These are phyloP conservation scores for Hypanus sabinus DNA, from an alignment of 2,113 vertebrate genomes.

Conservation along the genomic window DNA sequence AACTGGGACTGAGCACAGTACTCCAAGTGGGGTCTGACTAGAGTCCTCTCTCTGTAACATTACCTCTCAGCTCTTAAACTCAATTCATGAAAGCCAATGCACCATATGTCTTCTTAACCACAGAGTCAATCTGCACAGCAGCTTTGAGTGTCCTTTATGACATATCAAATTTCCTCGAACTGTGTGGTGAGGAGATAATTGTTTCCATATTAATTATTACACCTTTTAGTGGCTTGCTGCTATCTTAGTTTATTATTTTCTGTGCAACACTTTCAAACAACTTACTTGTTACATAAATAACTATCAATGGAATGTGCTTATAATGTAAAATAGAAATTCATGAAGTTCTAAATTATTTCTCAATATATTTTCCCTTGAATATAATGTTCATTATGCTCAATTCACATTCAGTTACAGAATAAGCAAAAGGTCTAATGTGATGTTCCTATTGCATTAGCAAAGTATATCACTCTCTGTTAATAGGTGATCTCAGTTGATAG, in stretches of 20 bases:
- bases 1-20: too few relatives aligned
- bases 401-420: too few relatives aligned
- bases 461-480: not conserved
- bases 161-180: not conserved
- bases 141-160: too few relatives aligned
- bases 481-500: not conserved
- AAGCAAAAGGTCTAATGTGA: not conserved
- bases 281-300: not conserved
- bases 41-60: too few relatives aligned
- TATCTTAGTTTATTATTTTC: not conserved
- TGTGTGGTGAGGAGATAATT: not conserved
- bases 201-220: not conserved
- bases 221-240: not conserved
- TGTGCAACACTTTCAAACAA: not conserved
- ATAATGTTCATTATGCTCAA: not conserved
- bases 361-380: not conserved
- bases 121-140: too few relatives aligned
- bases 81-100: too few relatives aligned
- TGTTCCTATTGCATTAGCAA: not conserved
- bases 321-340: not conserved
- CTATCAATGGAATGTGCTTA: not conserved
- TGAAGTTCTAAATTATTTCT: not conserved
- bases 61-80: too few relatives aligned
- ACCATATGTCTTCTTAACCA: too few relatives aligned
- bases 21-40: too few relatives aligned